Conservation (phyloP, 1,140 invertebrate species). For the Planococcus citri region DNA sequence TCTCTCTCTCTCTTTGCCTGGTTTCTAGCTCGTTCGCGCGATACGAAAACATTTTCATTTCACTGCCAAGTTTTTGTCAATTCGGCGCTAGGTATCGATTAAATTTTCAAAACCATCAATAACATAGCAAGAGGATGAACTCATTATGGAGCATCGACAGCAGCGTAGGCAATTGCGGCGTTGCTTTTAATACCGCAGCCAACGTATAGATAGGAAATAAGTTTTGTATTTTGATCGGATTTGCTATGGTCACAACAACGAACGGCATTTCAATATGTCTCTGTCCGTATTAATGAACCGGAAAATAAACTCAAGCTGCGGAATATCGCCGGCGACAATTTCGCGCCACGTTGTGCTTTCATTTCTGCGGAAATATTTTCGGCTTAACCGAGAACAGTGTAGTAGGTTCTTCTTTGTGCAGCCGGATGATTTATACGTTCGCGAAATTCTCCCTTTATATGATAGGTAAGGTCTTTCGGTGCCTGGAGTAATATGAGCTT, state of each 20-base stretch:
- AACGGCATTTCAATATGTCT: background rate
- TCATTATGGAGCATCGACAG: background rate
- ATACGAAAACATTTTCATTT: background rate
- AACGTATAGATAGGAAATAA: background rate
- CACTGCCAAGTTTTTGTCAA: constrained; percentile 2
- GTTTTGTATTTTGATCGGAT: background rate
- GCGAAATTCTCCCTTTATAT: too few relatives aligned
- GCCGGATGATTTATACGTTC: too few relatives aligned
- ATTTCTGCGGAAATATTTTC: too few relatives aligned
- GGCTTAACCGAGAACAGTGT: too few relatives aligned
- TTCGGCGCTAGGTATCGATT: background rate
- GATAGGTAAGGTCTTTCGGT: too few relatives aligned
- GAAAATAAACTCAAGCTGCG: background rate
- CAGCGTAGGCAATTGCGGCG: too few relatives aligned
- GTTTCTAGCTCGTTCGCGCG: background rate
- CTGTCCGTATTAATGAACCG: background rate
- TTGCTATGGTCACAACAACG: background rate
- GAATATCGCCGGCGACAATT: background rate
- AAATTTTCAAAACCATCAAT: constrained; percentile 4
- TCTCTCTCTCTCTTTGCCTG: too few relatives aligned
- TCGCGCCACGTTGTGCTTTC: too few relatives aligned
- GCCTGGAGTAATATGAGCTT: too few relatives aligned
- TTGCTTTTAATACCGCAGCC: background rate
- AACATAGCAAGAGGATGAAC: background rate
- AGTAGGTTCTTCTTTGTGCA: too few relatives aligned